Evolutionary conservation across 37 sponge, comb jelly and placozoan genomes (phyloP), one percentile per base, ranked within the genome.

Genomic region (Hormiphora californensis): DNA sequence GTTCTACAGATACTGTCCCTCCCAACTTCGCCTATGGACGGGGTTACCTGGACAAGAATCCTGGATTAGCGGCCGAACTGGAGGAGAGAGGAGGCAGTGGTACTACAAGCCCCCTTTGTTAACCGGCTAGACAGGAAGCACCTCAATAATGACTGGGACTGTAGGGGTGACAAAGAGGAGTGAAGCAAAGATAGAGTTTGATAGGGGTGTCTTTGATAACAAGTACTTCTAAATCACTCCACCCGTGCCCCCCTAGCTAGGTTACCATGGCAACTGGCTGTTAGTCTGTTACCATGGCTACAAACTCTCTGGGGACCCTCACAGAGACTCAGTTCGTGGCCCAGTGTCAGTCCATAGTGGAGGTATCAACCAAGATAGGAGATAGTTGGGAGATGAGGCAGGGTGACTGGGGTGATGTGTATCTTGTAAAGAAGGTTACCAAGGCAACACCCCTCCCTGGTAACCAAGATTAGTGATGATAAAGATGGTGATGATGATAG

Each of bases 361-460:
- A 43, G 0, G 43, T 88, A 0, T 92, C 92, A 12, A 86, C 85
- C 0, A 63, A 61, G 36, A 34, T 92, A 61, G 49, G 86, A 21
- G 92, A 90, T 61, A 88, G 88, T 32, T 92, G 92, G 92, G 89
- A 90, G 65, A 39, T 90, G 54, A 86, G 86, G 23, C 22, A 4
- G 2, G n/a, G n/a, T n/a, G 81, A 73, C 25, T 0, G 43, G 1
- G 81, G 43, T 41, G 81, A 73, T 46, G 23, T 73, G n/a, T 73
- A 40, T 28, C 8, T 73, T 2, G 81, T 73, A 7, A 73, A 73
- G 81, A 73, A 37, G 25, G 35, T n/a, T n/a, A n/a, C n/a, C n/a
- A n/a, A n/a, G n/a, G n/a, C n/a, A n/a, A n/a, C n/a, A n/a, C n/a
- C n/a, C n/a, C n/a, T n/a, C n/a, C n/a, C n/a, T n/a, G n/a, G n/a